Conservation (phyloP, 2,113 vertebrate species). For the Callaeas wilsoni region DNA sequence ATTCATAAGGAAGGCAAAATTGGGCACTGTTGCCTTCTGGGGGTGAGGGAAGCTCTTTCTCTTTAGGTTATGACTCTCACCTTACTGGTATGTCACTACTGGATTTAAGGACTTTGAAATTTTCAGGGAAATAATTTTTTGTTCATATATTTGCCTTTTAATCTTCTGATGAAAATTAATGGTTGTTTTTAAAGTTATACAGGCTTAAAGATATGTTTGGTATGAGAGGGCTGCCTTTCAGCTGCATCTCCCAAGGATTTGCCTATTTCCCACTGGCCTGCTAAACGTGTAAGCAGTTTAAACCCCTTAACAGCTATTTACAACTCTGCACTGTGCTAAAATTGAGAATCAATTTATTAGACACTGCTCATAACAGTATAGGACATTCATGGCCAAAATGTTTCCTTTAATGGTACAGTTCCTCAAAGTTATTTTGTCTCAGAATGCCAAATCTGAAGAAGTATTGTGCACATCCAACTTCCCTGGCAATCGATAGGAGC, state of each 20-base stretch:
- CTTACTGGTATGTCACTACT: not conserved
- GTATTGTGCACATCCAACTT: not conserved
- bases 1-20: not conserved
- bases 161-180: not conserved
- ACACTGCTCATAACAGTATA: not conserved
- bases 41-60: not conserved
- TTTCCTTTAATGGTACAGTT: not conserved
- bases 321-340: not conserved
- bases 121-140: not conserved
- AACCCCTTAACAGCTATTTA: not conserved
- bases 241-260: not conserved
- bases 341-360: not conserved
- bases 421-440: constrained; percentile 31
- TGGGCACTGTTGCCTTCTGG: fast-evolving
- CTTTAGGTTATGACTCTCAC: not conserved
- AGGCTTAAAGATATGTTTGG: not conserved
- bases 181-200: not conserved
- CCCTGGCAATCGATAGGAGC: not conserved
- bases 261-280: not conserved
- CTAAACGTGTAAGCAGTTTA: fast-evolving
- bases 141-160: not conserved
- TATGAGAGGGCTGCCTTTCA: not conserved
- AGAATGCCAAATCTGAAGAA: not conserved
- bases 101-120: not conserved
- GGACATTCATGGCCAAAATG: not conserved